Conservation (phyloP, 2,888 invertebrate genomes). For the Yponomeuta evonymella region DNA sequence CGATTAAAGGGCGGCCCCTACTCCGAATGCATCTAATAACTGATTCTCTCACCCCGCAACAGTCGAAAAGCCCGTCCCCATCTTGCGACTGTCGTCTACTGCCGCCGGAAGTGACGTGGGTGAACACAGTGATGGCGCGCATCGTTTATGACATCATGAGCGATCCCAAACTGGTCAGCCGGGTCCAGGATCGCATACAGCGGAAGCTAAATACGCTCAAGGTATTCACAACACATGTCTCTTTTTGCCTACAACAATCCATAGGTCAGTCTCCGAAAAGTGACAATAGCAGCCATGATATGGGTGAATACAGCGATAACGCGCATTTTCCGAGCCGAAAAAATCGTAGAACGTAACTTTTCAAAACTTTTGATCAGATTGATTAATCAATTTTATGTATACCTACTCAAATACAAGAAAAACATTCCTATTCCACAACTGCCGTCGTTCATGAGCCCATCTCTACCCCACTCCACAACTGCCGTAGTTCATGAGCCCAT, state of each 20-base stretch:
- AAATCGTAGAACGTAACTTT: no score
- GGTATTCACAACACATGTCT: slow-evolving; percentile 48
- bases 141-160: slow-evolving; percentile 89
- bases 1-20: no score
- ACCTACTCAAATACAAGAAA: no score
- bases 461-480: slow-evolving; percentile 51
- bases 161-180: slow-evolving; percentile 80
- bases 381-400: no score
- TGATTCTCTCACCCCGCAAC: background rate
- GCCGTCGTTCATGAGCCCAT: slow-evolving; percentile 91
- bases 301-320: slow-evolving; percentile 89
- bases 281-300: slow-evolving; percentile 59
- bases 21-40: no score
- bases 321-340: slow-evolving; percentile 76
- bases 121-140: slow-evolving; percentile 87
- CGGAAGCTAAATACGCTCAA: slow-evolving; percentile 90
- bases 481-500: slow-evolving; percentile 91
- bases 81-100: slow-evolving; percentile 50
- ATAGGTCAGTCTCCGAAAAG: no score
- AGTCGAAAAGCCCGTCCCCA: slow-evolving; percentile 35
- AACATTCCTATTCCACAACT: slow-evolving; percentile 51
- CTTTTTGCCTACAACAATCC: background rate
- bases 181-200: slow-evolving; percentile 87
- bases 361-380: no score
- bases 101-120: slow-evolving; percentile 79